These are phyloP conservation scores for Archegozetes longisetosus DNA, from an alignment of 1,140 invertebrate genomes.

Conservation along the genomic window DNA sequence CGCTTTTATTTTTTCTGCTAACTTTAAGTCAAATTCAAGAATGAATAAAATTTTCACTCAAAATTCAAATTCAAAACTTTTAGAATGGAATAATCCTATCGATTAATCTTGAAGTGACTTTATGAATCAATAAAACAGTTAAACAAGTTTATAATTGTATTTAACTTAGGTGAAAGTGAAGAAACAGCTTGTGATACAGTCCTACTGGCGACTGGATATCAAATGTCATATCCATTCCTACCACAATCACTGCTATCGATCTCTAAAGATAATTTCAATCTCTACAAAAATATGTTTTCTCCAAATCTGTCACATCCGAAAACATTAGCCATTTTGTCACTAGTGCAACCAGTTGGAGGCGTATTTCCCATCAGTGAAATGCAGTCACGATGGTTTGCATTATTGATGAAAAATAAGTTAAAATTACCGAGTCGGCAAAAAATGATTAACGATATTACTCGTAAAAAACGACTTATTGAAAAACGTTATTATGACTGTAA, in stretches of 20 bases:
- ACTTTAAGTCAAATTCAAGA: too few species aligned
- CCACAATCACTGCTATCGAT: constrained; percentile 19
- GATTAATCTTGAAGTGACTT: too few species aligned
- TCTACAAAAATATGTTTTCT: constrained; percentile 36
- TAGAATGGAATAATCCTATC: too few species aligned
- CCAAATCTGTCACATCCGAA: constrained; percentile 23
- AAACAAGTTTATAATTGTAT: too few species aligned
- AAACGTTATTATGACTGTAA: constrained; percentile 24
- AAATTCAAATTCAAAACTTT: too few species aligned
- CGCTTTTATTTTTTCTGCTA: too few species aligned
- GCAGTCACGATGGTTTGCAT: constrained; percentile 21
- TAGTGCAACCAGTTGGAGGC: constrained; percentile 35
- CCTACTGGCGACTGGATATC: constrained; percentile 29
- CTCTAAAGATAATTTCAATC: constrained; percentile 30
- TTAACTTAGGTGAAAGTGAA: constrained; percentile 22
- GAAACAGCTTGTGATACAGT: constrained; percentile 25
- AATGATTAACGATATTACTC: constrained; percentile 16
- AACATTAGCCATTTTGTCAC: constrained; percentile 34
- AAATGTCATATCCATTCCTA: constrained; percentile 30
- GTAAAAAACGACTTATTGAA: constrained; percentile 19
- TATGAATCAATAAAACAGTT: too few species aligned
- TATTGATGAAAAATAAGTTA: constrained; percentile 18
- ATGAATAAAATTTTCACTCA: too few species aligned
- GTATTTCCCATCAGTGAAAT: constrained; percentile 38
- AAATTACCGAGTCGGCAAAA: constrained; percentile 16